phyloP scores from a whole-genome alignment of 2,113 vertebrate genomes.

The Bos javanicus region DNA sequence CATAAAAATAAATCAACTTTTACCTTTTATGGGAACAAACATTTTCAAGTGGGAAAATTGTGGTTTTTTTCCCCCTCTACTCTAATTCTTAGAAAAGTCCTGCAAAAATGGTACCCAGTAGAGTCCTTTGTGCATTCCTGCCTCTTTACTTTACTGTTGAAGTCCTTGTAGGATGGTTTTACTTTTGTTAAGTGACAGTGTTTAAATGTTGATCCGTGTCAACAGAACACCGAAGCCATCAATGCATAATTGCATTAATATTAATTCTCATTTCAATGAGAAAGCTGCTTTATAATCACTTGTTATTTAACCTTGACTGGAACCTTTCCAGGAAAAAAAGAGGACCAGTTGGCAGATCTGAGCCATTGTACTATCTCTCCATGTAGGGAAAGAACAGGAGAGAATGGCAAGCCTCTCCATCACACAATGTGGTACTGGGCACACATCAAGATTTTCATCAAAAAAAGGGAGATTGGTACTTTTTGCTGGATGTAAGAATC shows the following conservation, averaged over 20 bases:
- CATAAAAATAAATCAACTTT: slow-evolving; percentile 64
- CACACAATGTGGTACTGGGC: not conserved
- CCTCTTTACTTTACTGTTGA: slow-evolving; percentile 22
- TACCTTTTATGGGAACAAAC: slow-evolving; percentile 53
- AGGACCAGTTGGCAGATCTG: not conserved
- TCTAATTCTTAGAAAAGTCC: slow-evolving; percentile 55
- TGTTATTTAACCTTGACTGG: slow-evolving; percentile 48
- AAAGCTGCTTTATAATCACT: slow-evolving; percentile 52
- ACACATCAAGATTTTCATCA: not conserved
- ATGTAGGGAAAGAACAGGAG: not conserved
- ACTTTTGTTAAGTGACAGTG: slow-evolving; percentile 54
- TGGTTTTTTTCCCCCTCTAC: not conserved
- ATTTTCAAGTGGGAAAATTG: slow-evolving; percentile 44
- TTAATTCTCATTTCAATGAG: slow-evolving; percentile 65
- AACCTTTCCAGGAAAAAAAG: slow-evolving; percentile 29
- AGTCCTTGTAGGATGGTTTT: slow-evolving; percentile 35
- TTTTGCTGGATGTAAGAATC: not conserved
- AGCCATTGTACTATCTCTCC: not conserved
- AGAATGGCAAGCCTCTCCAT: not conserved
- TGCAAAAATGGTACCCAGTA: slow-evolving; percentile 45
- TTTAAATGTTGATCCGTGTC: slow-evolving; percentile 60
- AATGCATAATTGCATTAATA: slow-evolving; percentile 64
- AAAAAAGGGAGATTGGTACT: not conserved
- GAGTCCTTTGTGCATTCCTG: slow-evolving; percentile 33
- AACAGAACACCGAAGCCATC: slow-evolving; percentile 36